phyloP scores from a whole-genome alignment of 2,113 vertebrate genomes.

The Cinclus cinclus region DNA sequence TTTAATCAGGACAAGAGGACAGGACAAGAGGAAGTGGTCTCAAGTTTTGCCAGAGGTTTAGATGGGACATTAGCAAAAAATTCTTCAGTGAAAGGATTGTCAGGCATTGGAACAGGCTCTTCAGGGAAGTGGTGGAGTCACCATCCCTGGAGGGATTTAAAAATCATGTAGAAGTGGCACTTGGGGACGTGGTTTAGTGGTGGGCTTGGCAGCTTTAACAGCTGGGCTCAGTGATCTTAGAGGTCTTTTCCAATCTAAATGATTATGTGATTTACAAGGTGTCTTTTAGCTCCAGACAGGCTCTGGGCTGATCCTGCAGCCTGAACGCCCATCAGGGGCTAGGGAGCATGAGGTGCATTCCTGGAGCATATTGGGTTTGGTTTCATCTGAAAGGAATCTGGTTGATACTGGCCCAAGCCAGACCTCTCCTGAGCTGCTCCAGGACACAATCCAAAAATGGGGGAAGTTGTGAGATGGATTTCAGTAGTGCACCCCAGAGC shows the following conservation, averaged over 20 bases:
- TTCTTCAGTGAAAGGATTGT: not conserved
- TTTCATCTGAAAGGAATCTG: conserved; percentile 21
- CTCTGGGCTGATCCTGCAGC: not conserved
- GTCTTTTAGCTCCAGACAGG: not conserved
- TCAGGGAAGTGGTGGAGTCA: not conserved
- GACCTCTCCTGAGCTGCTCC: not conserved
- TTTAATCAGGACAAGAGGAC: not conserved
- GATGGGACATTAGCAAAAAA: not conserved
- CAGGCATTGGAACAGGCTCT: not conserved
- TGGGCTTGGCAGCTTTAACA: not conserved
- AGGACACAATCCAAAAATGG: not conserved
- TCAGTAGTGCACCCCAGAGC: not conserved
- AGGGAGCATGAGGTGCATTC: not conserved
- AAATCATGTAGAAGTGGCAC: not conserved
- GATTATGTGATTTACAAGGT: not conserved
- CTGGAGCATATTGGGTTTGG: not conserved
- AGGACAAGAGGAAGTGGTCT: not conserved
- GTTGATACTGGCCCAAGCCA: not conserved
- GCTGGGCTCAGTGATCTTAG: not conserved
- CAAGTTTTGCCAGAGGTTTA: not conserved
- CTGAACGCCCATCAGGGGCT: not conserved
- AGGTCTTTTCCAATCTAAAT: not conserved
- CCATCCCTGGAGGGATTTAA: not conserved
- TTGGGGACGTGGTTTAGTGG: not conserved
- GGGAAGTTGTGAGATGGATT: not conserved